Conservation (phyloP, 2,888 invertebrate species). For the Malthinus seriepunctatus region DNA sequence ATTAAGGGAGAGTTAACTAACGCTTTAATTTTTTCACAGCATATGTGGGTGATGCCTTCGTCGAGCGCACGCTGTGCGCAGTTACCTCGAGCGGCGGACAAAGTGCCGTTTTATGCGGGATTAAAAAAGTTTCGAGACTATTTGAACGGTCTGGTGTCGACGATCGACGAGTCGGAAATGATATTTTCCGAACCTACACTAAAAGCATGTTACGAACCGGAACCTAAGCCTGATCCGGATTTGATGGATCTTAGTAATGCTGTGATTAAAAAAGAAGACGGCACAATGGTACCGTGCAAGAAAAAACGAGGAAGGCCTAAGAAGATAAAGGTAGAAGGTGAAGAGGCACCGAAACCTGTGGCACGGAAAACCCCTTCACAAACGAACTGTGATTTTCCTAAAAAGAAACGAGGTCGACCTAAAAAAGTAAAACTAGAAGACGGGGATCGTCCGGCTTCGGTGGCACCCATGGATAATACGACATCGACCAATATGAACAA, state of each 20-base stretch:
- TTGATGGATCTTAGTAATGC: slow-evolving; percentile 57
- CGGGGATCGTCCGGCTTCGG: slow-evolving; percentile 30
- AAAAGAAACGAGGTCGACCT: slow-evolving; percentile 86
- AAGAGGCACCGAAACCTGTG: slow-evolving; percentile 61
- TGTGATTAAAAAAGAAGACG: slow-evolving; percentile 63
- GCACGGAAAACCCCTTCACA: slow-evolving; percentile 57
- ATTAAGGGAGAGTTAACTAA: too few relatives aligned
- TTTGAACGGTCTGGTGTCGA: slow-evolving; percentile 82
- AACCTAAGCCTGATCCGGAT: slow-evolving; percentile 56
- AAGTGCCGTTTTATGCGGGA: slow-evolving; percentile 96
- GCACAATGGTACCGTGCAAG: slow-evolving; percentile 72
- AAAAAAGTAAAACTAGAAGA: slow-evolving; percentile 71
- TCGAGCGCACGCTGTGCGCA: slow-evolving; percentile 97
- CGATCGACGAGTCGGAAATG: slow-evolving; percentile 85
- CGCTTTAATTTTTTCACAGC: slow-evolving; percentile 62
- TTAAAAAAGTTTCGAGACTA: slow-evolving; percentile 95
- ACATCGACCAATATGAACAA: slow-evolving; percentile 55
- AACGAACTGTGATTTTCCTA: slow-evolving; percentile 66
- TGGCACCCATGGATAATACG: slow-evolving; percentile 43
- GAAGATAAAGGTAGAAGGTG: slow-evolving; percentile 75
- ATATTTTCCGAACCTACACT: slow-evolving; percentile 77
- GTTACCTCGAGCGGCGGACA: slow-evolving; percentile 95
- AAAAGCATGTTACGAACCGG: slow-evolving; percentile 65
- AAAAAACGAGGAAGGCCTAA: slow-evolving; percentile 91
- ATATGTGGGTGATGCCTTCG: slow-evolving; percentile 99